Percentiles rank a stretch among this genome's conserved stretches.
phyloP scores from a whole-genome alignment of 2,113 vertebrate genomes.

The Camarhynchus parvulus region DNA sequence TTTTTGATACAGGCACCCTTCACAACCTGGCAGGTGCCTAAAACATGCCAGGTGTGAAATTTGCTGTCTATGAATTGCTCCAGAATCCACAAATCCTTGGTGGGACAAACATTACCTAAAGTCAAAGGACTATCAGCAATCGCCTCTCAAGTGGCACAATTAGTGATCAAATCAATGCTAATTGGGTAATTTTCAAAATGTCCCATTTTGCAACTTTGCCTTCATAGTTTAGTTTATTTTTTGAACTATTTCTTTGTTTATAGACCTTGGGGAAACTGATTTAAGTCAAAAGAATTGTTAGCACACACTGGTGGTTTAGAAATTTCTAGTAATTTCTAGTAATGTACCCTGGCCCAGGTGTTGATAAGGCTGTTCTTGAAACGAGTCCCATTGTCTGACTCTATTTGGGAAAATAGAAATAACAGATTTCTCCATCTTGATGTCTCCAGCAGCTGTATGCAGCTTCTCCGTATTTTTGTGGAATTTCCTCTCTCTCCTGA shows the following conservation, averaged over 20 bases:
- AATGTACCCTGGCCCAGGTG: background rate
- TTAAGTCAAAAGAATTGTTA: background rate
- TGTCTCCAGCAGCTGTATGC: background rate
- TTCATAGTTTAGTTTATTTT: background rate
- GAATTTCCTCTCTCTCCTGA: background rate
- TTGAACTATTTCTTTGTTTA: background rate
- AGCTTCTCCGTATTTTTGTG: background rate
- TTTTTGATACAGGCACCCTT: background rate
- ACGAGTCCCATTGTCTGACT: background rate
- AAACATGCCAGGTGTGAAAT: background rate
- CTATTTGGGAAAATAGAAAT: background rate
- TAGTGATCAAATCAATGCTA: background rate
- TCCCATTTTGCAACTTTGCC: background rate
- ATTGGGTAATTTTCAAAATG: background rate
- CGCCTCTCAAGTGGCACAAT: background rate
- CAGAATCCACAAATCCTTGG: background rate
- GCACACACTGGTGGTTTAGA: background rate
- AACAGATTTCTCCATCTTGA: rapidly evolving
- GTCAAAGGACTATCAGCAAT: background rate
- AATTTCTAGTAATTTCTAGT: background rate
- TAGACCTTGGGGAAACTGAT: background rate
- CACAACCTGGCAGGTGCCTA: background rate
- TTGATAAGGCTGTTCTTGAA: background rate
- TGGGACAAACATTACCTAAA: background rate
- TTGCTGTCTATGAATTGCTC: background rate